Evolutionary conservation across 2,797 vertebrate species (phyloP), one percentile per base, ranked within the genome.

Genomic region (Tenualosa ilisha): DNA sequence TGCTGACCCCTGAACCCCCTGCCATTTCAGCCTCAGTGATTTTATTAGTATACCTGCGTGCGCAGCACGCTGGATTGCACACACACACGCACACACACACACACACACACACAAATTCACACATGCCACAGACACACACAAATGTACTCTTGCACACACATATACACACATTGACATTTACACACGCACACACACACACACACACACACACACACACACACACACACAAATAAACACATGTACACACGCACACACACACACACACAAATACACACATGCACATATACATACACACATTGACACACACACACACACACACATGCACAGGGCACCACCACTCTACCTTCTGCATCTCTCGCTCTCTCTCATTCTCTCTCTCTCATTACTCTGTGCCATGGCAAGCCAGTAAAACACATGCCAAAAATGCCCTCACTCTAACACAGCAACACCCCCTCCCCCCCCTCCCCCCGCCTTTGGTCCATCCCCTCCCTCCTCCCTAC

Each of bases 11-110:
- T 93, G 92, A 94, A 92, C 93, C 90, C 61, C 89, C 91, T 93
- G 92, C 91, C 93, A 93, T 94, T 95, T 94, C 91, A 93, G 93
- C 92, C 92, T 92, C 92, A 94, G 90, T 94, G 93, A 92, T 91
- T 95, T 91, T 92, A 93, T 95, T 94, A 93, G 89, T 90, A 90
- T 92, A 93, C 90, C 92, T 93, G 92, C 93, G 93, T 92, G 92
- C 92, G 93, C 91, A 93, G 91, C 88, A 40, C 87, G 31, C 87
- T 83, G 84, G 84, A 83, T 8, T 82, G 86, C 84, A 87, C 75
- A 86, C 87, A 90, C 31, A 54, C 17, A n/a, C 43, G 63, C 20
- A 79, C 81, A 31, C 26, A 50, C 53, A 37, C 54, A 43, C 63
- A 61, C 24, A 56, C 31, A 54, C 17, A n/a, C 43, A 79, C 20